phyloP scores from a whole-genome alignment of 2,113 vertebrate genomes.

The Jaculus jaculus region DNA sequence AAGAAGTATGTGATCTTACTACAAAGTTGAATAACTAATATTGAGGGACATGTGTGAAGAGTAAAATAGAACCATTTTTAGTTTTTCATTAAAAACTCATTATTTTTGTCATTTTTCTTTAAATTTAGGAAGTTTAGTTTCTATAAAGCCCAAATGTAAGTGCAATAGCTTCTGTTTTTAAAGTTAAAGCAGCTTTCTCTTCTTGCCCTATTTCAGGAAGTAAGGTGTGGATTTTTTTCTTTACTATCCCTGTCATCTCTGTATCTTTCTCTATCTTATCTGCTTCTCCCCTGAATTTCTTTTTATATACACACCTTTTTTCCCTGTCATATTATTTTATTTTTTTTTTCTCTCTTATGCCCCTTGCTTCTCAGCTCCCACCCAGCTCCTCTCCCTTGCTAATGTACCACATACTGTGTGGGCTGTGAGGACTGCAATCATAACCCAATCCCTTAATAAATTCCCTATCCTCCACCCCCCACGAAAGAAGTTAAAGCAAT shows the following conservation, averaged over 20 bases:
- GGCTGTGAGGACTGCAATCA: too few species aligned
- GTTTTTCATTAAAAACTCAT: background rate
- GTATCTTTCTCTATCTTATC: too few species aligned
- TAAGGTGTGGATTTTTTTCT: too few species aligned
- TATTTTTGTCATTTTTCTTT: background rate
- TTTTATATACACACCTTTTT: too few species aligned
- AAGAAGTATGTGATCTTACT: background rate
- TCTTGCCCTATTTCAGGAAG: too few species aligned
- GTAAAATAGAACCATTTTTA: background rate
- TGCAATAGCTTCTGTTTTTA: background rate
- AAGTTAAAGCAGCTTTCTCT: background rate
- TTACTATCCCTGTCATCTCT: too few species aligned
- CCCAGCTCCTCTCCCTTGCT: too few species aligned
- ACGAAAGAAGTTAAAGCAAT: background rate
- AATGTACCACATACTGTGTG: too few species aligned
- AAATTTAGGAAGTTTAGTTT: background rate
- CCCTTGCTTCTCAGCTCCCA: too few species aligned
- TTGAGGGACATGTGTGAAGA: background rate
- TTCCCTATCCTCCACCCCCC: background rate
- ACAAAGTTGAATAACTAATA: slow-evolving; percentile 17
- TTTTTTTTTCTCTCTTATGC: too few species aligned
- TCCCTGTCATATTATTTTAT: too few species aligned
- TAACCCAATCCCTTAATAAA: background rate
- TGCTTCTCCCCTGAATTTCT: too few species aligned
- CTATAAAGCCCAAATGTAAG: background rate